Conservation (phyloP, 2,888 invertebrate species). For the Diachrysia chrysitis region DNA sequence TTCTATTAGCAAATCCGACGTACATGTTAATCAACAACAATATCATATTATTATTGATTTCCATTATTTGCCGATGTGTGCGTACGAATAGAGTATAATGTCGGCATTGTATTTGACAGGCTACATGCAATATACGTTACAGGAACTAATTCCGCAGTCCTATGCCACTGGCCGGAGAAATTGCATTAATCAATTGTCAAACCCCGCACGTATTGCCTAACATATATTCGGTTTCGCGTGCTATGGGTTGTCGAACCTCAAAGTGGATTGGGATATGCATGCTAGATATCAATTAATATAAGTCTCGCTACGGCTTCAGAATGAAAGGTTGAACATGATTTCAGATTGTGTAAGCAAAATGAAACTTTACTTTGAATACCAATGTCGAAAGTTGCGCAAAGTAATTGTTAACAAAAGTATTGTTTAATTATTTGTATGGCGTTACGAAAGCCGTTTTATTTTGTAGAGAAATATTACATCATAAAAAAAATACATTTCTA, state of each 20-base stretch:
- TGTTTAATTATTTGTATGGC: not conserved
- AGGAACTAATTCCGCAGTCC: slow-evolving; percentile 64
- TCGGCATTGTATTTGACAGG: slow-evolving; percentile 47
- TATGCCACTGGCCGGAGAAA: slow-evolving; percentile 76
- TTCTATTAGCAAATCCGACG: not conserved
- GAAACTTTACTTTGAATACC: not conserved
- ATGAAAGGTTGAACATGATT: slow-evolving; percentile 20
- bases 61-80: slow-evolving; percentile 41
- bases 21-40: slow-evolving; percentile 14
- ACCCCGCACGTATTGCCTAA: slow-evolving; percentile 70
- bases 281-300: slow-evolving; percentile 41
- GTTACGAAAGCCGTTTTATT: not conserved
- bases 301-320: slow-evolving; percentile 5
- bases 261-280: slow-evolving; percentile 67
- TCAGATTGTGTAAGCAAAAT: not conserved
- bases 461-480: no score
- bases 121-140: slow-evolving; percentile 58
- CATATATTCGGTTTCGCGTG: slow-evolving; percentile 67
- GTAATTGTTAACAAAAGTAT: not conserved
- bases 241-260: slow-evolving; percentile 67
- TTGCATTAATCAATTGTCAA: slow-evolving; percentile 88
- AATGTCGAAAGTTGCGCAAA: not conserved
- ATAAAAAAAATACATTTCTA: no score
- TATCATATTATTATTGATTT: slow-evolving; percentile 50
- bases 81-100: slow-evolving; percentile 18